Percentiles rank a stretch among this genome's conserved stretches.
Evolutionary conservation across 2,797 vertebrate species (phyloP).

Genomic region (Gymnodraco acuticeps): DNA sequence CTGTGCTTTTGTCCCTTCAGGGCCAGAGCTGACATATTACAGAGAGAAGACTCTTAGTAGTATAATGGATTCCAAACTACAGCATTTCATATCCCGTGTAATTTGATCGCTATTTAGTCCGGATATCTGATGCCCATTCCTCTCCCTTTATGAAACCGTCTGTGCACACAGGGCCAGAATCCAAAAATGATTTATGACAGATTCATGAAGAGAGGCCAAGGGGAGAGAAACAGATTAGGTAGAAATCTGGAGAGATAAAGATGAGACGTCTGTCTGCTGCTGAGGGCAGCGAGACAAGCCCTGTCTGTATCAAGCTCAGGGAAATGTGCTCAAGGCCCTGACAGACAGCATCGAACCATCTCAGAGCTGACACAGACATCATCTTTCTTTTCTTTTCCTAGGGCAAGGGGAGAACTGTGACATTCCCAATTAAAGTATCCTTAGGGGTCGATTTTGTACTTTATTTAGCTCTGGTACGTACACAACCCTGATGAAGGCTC

Average conservation of each 20-base stretch:
- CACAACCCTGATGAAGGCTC: constrained; percentile 37
- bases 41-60: constrained; percentile 77
- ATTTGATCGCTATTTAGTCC: constrained; percentile 82
- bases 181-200: constrained; percentile 88
- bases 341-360: constrained; percentile 83
- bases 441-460: constrained; percentile 67
- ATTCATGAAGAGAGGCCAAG: constrained; percentile 85
- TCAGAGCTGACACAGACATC: constrained; percentile 81
- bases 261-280: constrained; percentile 84
- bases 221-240: constrained; percentile 86
- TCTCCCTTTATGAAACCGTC: constrained; percentile 82
- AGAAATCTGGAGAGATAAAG: constrained; percentile 87
- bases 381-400: constrained; percentile 76
- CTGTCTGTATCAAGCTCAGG: constrained; percentile 83
- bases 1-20: constrained; percentile 82
- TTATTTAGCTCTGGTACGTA: constrained; percentile 60
- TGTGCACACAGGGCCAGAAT: constrained; percentile 81
- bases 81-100: constrained; percentile 81
- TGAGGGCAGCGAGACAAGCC: constrained; percentile 83
- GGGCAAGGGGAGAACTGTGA: constrained; percentile 77
- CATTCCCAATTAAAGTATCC: constrained; percentile 78
- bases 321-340: constrained; percentile 82
- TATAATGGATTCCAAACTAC: constrained; percentile 83
- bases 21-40: constrained; percentile 82
- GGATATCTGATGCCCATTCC: constrained; percentile 80